These are phyloP conservation scores for Diprion similis DNA, from an alignment of 1,140 invertebrate species.

Conservation along the genomic window DNA sequence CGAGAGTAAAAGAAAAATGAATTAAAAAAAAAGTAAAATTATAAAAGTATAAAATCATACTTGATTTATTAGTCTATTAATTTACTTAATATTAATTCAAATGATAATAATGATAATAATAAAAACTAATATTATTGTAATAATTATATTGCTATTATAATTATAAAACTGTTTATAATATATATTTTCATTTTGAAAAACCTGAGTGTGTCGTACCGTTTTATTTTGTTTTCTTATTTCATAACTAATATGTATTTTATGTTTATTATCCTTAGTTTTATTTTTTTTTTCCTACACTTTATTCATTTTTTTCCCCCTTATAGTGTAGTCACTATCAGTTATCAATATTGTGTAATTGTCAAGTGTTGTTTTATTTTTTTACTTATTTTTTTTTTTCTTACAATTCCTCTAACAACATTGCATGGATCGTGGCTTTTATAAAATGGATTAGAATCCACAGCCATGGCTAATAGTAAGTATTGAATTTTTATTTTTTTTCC, in stretches of 20 bases:
- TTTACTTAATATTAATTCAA: constrained; percentile 57
- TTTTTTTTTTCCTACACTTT: constrained; percentile 13
- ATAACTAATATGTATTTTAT: constrained; percentile 16
- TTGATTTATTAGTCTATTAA: constrained; percentile 49
- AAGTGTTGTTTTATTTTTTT: too few relatives aligned
- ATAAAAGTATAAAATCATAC: constrained; percentile 12
- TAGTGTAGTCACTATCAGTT: constrained; percentile 14
- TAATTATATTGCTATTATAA: constrained; percentile 54
- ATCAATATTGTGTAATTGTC: background rate
- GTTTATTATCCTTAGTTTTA: too few relatives aligned
- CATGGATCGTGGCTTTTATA: background rate
- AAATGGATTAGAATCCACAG: background rate
- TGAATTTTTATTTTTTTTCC: constrained; percentile 29
- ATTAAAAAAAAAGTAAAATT: constrained; percentile 1
- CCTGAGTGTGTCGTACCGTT: constrained; percentile 20
- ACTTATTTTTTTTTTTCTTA: background rate
- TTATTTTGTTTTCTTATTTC: constrained; percentile 48
- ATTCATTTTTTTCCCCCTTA: constrained; percentile 2
- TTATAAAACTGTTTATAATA: constrained; percentile 62
- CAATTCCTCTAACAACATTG: background rate
- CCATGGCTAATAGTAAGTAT: constrained; percentile 23
- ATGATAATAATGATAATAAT: constrained; percentile 38
- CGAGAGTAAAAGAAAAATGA: too few relatives aligned
- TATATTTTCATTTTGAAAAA: constrained; percentile 61
- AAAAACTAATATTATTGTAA: constrained; percentile 60